phyloP scores from a whole-genome alignment of 2,888 invertebrate genomes.

The Pocota personata region DNA sequence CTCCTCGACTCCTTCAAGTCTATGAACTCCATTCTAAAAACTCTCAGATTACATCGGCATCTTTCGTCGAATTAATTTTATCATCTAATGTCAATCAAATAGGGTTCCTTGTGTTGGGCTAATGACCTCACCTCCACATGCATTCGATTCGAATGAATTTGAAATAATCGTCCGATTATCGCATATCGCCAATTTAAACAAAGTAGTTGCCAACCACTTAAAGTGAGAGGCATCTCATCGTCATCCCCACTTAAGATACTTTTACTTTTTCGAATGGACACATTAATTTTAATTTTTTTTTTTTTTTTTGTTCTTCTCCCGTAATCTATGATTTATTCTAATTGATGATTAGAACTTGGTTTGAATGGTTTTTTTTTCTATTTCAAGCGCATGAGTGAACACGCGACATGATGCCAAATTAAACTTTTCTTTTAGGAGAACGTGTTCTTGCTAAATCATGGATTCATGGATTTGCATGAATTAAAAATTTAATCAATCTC shows the following conservation, averaged over 20 bases:
- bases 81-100: background rate
- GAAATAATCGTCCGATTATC: background rate
- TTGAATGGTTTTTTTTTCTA: background rate
- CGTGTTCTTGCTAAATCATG: conserved; percentile 7
- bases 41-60: conserved; percentile 2
- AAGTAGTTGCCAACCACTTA: conserved; percentile 10
- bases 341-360: conserved; percentile 19
- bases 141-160: background rate
- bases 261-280: conserved; percentile 42
- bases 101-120: conserved; percentile 11
- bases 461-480: conserved; percentile 26
- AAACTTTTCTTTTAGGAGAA: conserved; percentile 20
- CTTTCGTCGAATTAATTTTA: conserved; percentile 8
- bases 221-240: conserved; percentile 29
- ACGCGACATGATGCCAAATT: conserved; percentile 30
- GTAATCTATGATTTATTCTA: conserved; percentile 33
- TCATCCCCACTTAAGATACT: conserved; percentile 5
- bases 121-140: conserved; percentile 45
- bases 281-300: background rate
- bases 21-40: background rate
- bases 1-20: background rate
- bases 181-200: background rate
- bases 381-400: conserved; percentile 11
- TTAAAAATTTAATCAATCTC: background rate
- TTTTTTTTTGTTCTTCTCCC: background rate